Evolutionary conservation across 1,140 invertebrate genomes (phyloP), one percentile per base, ranked within the genome.

Genomic region (Lanistes nyassanus): DNA sequence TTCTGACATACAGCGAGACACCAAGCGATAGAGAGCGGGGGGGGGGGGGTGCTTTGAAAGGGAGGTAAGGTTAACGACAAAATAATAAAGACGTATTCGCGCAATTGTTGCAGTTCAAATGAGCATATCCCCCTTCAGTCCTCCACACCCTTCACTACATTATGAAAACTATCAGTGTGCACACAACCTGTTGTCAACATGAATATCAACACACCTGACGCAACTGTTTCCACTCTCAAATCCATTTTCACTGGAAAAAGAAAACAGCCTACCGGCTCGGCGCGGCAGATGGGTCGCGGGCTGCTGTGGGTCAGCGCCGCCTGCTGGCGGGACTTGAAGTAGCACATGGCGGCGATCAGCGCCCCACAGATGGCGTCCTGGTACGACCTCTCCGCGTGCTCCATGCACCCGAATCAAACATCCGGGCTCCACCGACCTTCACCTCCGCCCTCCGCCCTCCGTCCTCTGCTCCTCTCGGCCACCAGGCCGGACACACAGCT

Each of bases 281-380:
- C 72, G 34, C 51, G 39, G 62, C 42, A 74, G 64, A 74, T 74
- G 23, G 64, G 29, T 36, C 42, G 60, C 26, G 72, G 72, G 23
- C 51, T 73, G 34, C 26, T 47, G n/a, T 26, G n/a, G 9, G 58
- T 26, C 60, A 62, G 56, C 53, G 70, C 51, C 51, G 78, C 68
- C 42, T 73, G 60, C 66, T 79, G 74, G 60, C 78, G 39, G 53
- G 78, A 64, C 71, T 82, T 85, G 73, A 86, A 73, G 72, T 85
- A 86, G 74, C 83, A 85, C 82, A 85, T 82, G 55, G 82, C 81
- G 19, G 85, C 81, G 19, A 86, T 80, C 58, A 86, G 64, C 37
- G 82, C 80, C 26, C 84, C 83, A 76, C 83, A 85, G 53, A 86
- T 81, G 3, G 82, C 81, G 79, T 85, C 81, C 56, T 86, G 82